A percentile compares a stretch with the other conserved stretches of the same genome.
Conservation (phyloP, 2,113 vertebrate species). For the Cathartes aura region DNA sequence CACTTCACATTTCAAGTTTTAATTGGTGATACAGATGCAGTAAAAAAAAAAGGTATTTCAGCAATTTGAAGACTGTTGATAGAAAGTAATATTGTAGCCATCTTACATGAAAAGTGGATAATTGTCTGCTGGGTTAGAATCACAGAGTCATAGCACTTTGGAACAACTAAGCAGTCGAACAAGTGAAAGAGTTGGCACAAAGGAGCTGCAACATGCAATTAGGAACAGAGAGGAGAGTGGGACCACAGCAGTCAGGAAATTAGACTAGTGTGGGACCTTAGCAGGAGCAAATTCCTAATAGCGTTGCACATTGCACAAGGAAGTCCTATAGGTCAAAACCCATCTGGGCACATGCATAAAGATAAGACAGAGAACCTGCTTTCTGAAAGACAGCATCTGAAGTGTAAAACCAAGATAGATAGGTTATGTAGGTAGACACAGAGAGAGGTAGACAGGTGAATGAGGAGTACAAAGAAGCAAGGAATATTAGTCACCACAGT, state of each 20-base stretch:
- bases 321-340: background rate
- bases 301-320: fast-evolving
- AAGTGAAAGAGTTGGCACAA: background rate
- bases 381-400: background rate
- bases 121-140: background rate
- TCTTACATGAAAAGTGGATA: background rate
- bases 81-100: background rate
- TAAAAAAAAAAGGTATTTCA: background rate
- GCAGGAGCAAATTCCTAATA: background rate
- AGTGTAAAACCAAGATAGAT: background rate
- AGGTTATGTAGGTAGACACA: background rate
- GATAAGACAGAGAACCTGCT: background rate
- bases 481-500: background rate
- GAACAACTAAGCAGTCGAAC: background rate
- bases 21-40: background rate
- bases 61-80: background rate
- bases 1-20: background rate
- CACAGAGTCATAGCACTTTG: background rate
- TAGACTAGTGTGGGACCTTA: background rate
- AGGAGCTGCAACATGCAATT: background rate
- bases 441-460: background rate
- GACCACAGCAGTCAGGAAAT: background rate
- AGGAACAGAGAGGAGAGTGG: background rate
- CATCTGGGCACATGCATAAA: background rate
- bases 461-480: background rate